phyloP scores from a whole-genome alignment of 2,888 invertebrate genomes.

The Oligia strigilis region DNA sequence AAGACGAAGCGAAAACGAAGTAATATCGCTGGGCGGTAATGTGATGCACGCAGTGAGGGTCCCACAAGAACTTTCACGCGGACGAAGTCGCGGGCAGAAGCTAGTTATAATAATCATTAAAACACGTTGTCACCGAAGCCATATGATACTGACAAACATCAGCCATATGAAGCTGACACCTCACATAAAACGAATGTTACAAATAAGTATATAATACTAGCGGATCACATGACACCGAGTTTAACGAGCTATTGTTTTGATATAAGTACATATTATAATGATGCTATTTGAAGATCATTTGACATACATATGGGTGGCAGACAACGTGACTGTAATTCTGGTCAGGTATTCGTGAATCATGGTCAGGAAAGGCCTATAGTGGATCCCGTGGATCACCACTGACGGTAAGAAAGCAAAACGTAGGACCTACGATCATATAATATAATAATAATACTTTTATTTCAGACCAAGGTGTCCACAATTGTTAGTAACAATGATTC shows the following conservation, averaged over 20 bases:
- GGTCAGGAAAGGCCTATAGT: background rate
- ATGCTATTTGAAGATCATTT: slow-evolving; percentile 33
- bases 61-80: background rate
- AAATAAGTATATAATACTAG: slow-evolving; percentile 1
- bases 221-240: slow-evolving; percentile 5
- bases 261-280: slow-evolving; percentile 13
- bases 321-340: slow-evolving; percentile 27
- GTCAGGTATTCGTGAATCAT: background rate
- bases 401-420: too few relatives aligned
- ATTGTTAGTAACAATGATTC: too few relatives aligned
- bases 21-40: background rate
- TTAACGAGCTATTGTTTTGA: slow-evolving; percentile 50
- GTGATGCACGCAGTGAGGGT: too few relatives aligned
- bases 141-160: slow-evolving; percentile 5
- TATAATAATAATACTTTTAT: too few relatives aligned
- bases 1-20: too few relatives aligned
- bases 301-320: background rate
- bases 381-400: too few relatives aligned
- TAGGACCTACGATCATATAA: too few relatives aligned
- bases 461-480: too few relatives aligned
- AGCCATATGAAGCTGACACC: slow-evolving; percentile 6
- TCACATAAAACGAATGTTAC: slow-evolving; percentile 2
- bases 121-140: background rate
- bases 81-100: background rate
- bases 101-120: background rate